Conservation (phyloP, 2,888 invertebrate species). For the Pristionchus arcanus region DNA sequence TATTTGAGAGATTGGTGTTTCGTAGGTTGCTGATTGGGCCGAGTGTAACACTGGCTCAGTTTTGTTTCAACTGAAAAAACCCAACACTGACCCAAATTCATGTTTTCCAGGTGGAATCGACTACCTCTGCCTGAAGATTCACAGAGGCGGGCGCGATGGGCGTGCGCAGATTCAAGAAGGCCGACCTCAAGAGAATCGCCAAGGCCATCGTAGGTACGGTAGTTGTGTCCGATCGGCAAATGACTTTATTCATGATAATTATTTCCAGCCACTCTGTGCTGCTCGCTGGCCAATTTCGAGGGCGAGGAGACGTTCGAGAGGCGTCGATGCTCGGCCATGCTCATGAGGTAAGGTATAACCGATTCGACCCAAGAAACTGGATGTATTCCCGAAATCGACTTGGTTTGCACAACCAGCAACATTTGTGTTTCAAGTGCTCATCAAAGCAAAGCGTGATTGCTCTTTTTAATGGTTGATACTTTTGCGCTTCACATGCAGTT, state of each 20-base stretch:
- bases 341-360: slow-evolving; percentile 81
- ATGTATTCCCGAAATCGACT: no score
- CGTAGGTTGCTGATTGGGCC: no score
- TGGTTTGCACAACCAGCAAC: no score
- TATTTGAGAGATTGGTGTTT: no score
- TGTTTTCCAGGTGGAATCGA: slow-evolving; percentile 87
- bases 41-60: no score
- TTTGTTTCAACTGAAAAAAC: no score
- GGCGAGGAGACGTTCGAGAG: slow-evolving; percentile 98
- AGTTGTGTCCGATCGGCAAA: not conserved
- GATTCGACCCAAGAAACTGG: no score
- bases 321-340: slow-evolving; percentile 93
- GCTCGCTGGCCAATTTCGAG: slow-evolving; percentile 97
- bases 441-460: no score
- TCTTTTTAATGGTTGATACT: no score
- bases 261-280: slow-evolving; percentile 87
- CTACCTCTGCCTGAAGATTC: slow-evolving; percentile 98
- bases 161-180: slow-evolving; percentile 94
- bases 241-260: slow-evolving; percentile 21
- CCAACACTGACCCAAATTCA: no score
- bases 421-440: not conserved
- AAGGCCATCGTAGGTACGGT: slow-evolving; percentile 91
- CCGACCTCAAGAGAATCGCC: slow-evolving; percentile 96
- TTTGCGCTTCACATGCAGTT: no score
- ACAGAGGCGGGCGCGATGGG: slow-evolving; percentile 98